phyloP scores from a whole-genome alignment of 2,888 invertebrate species.

The Aphidius colemani region DNA sequence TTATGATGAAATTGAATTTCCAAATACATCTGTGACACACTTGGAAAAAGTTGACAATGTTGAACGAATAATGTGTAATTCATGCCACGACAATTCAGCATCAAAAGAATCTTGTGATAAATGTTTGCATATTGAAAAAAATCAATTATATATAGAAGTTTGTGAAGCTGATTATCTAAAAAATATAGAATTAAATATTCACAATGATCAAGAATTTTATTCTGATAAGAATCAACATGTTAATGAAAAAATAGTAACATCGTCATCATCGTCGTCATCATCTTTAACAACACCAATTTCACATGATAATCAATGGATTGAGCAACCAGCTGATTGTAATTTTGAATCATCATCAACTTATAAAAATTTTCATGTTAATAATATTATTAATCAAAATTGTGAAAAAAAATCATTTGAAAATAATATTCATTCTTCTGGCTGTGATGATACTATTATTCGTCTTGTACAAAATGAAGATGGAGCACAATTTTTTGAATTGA shows the following conservation, averaged over 20 bases:
- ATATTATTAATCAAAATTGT: neutral
- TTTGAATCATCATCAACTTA: too few relatives aligned
- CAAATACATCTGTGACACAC: constrained; percentile 7
- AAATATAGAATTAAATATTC: constrained; percentile 1
- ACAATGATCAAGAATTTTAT: too few relatives aligned
- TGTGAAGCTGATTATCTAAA: constrained; percentile 29
- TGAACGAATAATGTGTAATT: neutral
- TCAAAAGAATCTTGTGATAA: constrained; percentile 14
- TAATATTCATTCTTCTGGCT: constrained; percentile 4
- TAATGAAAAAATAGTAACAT: too few relatives aligned
- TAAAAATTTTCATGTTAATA: too few relatives aligned
- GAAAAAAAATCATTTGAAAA: constrained; percentile 18
- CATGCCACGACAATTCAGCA: neutral
- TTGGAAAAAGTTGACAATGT: too few relatives aligned
- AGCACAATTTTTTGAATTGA: constrained; percentile 48
- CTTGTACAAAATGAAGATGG: constrained; percentile 43
- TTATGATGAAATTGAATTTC: constrained; percentile 34
- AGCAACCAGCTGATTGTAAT: too few relatives aligned
- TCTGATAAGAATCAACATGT: too few relatives aligned
- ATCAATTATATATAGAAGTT: constrained; percentile 31
- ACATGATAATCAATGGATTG: too few relatives aligned
- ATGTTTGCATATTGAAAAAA: constrained; percentile 24
- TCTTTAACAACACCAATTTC: too few relatives aligned
- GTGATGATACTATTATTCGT: constrained; percentile 37
- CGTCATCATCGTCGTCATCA: too few relatives aligned